phyloP scores from a whole-genome alignment of 2,888 invertebrate genomes.

The Choreutis nemorana region DNA sequence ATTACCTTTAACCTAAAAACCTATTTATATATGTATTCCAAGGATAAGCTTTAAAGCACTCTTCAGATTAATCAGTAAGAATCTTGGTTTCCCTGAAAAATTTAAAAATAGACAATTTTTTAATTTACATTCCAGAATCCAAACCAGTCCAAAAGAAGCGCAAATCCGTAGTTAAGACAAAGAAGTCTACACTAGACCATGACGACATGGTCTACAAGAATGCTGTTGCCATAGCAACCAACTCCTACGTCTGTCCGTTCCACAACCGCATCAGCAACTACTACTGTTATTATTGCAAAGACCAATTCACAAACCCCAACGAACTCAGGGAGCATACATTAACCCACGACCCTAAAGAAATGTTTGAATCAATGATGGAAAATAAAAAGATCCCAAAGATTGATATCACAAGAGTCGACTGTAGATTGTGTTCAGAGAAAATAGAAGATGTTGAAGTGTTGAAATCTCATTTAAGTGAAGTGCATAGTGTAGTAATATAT shows the following conservation, averaged over 20 bases:
- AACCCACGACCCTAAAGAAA: conserved; percentile 32
- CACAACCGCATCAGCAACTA: conserved; percentile 45
- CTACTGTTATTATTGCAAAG: conserved; percentile 50
- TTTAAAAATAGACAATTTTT: background rate
- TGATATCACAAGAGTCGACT: conserved; percentile 48
- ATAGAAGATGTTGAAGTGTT: conserved; percentile 34
- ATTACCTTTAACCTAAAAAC: background rate
- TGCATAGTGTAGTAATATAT: conserved; percentile 25
- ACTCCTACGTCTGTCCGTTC: conserved; percentile 48
- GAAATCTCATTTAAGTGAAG: conserved; percentile 29
- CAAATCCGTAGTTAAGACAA: conserved; percentile 14
- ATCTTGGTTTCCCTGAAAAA: background rate
- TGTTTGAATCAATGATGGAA: conserved; percentile 35
- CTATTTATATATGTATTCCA: too few relatives aligned
- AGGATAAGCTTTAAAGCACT: too few relatives aligned
- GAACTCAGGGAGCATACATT: conserved; percentile 44
- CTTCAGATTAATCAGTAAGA: conserved; percentile 6
- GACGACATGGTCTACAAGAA: conserved; percentile 37
- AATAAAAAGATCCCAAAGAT: conserved; percentile 49
- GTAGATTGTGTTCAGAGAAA: conserved; percentile 37
- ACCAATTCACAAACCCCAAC: conserved; percentile 43
- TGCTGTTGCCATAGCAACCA: conserved; percentile 33
- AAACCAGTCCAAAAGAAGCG: conserved; percentile 8
- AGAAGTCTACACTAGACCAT: conserved; percentile 19
- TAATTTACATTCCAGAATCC: conserved; percentile 11